Base-by-base conservation (phyloP, 1,140 invertebrate genomes). In the Zophobas atratus region DNA sequence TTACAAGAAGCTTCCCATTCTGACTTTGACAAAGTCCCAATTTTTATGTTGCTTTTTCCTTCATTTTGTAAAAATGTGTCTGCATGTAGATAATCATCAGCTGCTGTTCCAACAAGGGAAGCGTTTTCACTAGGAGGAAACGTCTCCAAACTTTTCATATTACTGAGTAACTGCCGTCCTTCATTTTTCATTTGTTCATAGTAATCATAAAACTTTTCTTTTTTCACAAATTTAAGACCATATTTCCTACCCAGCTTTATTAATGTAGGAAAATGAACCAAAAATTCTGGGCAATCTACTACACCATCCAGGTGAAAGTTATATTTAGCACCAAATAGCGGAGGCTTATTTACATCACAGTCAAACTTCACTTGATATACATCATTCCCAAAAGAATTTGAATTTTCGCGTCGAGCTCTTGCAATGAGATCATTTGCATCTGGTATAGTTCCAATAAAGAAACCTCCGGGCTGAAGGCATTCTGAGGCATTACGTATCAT, bases 231-330 rank as follows among this genome's bases (percentile, higher is more conserved):
- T 84, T 97, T 92, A 77, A 99, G 88, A 1, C 93, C 95, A 89
- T 92, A 93, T 80, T 96, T 94, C 67, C 91, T 88, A 46, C 95
- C 96, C 81, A 99, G 87, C 86, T 96, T 95, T 79, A 92, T 88
- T 73, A 99, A 89, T 2, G 93, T 89, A 35, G 96, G 94, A 87
- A 99, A 96, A 88, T 99, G 93, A 8, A 99, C 97, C 38, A 99
- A 88, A 89, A 99, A 99, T 87, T 99, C 98, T 35, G 98, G 98
- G 89, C 98, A 99, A 86, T 99, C 93, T 0, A 99, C 98, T 8
- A 98, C 96, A 51, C 95, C 97, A 85, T 99, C 96, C 67, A 99
- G 87, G 84, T 97, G 92, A 86, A 99, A 99, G 87, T 98, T 92
- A 89, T 99, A 99, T 87, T 97, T 96, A 41, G 95, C 96, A 51